Conservation (phyloP, 2,888 invertebrate species). For the Sesamia inferens region DNA sequence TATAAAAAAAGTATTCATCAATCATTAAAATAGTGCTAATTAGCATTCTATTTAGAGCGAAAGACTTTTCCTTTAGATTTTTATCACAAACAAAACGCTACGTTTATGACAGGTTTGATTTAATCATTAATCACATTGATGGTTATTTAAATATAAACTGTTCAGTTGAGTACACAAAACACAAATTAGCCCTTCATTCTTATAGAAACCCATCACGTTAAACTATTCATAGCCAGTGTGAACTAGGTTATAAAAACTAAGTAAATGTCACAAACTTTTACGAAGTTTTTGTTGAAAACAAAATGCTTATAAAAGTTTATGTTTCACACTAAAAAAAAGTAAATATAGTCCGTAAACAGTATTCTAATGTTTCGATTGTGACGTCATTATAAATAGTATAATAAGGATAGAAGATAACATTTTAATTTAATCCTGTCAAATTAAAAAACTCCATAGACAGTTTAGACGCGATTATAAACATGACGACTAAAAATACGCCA, state of each 20-base stretch:
- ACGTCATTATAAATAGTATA: slow-evolving; percentile 14
- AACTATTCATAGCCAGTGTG: slow-evolving; percentile 45
- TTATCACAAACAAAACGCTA: not conserved
- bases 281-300: slow-evolving; percentile 42
- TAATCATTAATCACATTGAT: not conserved
- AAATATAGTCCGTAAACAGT: slow-evolving; percentile 35
- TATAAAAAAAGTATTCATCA: too few relatives aligned
- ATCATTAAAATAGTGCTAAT: not conserved
- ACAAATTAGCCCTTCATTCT: slow-evolving; percentile 9
- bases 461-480: too few relatives aligned
- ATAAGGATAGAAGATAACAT: too few relatives aligned
- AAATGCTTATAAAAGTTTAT: slow-evolving; percentile 56
- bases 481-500: too few relatives aligned
- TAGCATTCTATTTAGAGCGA: not conserved
- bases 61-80: not conserved
- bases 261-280: slow-evolving; percentile 43
- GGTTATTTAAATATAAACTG: not conserved
- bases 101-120: not conserved
- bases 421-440: too few relatives aligned
- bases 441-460: too few relatives aligned
- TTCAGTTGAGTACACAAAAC: not conserved
- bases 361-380: slow-evolving; percentile 34
- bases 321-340: slow-evolving; percentile 28
- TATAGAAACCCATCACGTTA: not conserved
- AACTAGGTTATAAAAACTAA: slow-evolving; percentile 55